A percentile compares a stretch with the other conserved stretches of the same genome.
These are phyloP conservation scores for Cyprinella venusta DNA, from an alignment of 2,797 vertebrate genomes.

Conservation along the genomic window DNA sequence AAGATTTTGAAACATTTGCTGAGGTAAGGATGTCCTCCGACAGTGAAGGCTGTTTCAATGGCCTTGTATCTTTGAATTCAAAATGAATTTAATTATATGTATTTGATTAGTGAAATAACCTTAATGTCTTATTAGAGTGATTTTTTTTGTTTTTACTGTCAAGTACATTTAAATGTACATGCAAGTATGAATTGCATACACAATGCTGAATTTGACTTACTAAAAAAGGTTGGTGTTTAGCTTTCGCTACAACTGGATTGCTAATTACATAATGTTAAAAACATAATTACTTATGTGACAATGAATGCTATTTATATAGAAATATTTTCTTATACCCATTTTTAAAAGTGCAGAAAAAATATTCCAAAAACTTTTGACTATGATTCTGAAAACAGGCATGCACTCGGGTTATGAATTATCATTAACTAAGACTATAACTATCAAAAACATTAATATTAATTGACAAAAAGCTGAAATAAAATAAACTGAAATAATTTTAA, in stretches of 20 bases:
- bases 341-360: too few relatives aligned
- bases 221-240: background rate
- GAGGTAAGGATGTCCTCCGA: slow-evolving; percentile 18
- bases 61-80: background rate
- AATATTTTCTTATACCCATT: background rate
- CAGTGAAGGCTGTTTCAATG: slow-evolving; percentile 9
- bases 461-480: background rate
- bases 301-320: background rate
- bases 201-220: too few relatives aligned
- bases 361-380: too few relatives aligned
- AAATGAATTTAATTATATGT: background rate
- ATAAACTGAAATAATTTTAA: background rate
- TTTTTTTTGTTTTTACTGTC: too few relatives aligned
- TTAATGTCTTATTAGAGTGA: background rate
- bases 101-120: background rate
- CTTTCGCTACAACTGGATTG: too few relatives aligned
- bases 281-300: background rate
- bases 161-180: too few relatives aligned
- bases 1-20: slow-evolving; percentile 43
- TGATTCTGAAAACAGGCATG: background rate
- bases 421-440: background rate
- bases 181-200: too few relatives aligned
- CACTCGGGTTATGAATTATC: background rate
- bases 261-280: too few relatives aligned
- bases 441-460: background rate